Evolutionary conservation across 1,140 invertebrate genomes (phyloP), one percentile per base, ranked within the genome.

Genomic region (Drosophila ananassae): DNA sequence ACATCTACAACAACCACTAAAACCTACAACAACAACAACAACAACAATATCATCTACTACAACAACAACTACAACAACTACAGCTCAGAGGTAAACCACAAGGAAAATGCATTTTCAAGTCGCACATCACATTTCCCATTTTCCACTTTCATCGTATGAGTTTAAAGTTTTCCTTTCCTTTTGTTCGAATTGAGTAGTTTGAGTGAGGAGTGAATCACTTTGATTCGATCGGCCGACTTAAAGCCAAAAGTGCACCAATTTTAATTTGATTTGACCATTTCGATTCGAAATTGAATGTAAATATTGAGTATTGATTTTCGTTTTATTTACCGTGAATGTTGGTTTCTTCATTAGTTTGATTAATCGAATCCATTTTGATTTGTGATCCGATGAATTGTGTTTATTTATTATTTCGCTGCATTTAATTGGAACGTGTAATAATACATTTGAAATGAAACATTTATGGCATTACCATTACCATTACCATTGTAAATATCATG

Each of bases 11-110:
- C 67, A 61, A 37, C 34, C 10, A 37, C 34, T 17, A 37, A 37
- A 67, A 68, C 79, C 69, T 55, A 71, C 53, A 71, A 80, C 69
- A 58, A 61, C 77, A 62, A 67, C 60, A 50, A 67, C 64, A 34
- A 67, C 63, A 37, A 56, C 72, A 68, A 78, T 64, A 51, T 66
- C 57, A 64, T 79, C 71, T 41, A 64, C 61, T 60, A 73, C 51
- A 32, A 59, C 56, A 62, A 73, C 50, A 50, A 48, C 67, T 60
- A 55, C 60, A 28, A 74, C 73, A 77, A 78, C 64, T 79, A 79
- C 83, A 91, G 89, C 74, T 91, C 89, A 58, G 89, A 91, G 89
- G 89, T 91, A 91, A 91, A 90, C 79, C 81, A 89, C 75, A 80
- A 69, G 64, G 57, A 72, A 85, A 90, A 80, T 83, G 73, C 62